Evolutionary conservation across 2,888 invertebrate genomes (phyloP), one percentile per base, ranked within the genome.

Genomic region (Saturnia pavonia): DNA sequence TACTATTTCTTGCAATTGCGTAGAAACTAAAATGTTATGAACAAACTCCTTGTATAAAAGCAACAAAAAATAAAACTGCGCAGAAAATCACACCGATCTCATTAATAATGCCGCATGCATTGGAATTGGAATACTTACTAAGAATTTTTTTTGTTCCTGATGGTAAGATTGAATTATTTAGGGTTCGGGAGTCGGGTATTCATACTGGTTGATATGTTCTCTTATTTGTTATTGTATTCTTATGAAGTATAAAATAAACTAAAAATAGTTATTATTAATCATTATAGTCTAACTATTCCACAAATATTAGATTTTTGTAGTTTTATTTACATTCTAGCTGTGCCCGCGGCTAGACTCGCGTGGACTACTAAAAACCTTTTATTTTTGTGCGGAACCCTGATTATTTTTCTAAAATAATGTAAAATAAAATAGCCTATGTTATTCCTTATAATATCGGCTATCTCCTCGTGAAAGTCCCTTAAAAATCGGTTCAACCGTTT

Each of bases 101-200:
- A 88, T 91, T 86, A 90, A 91, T 92, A 87, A 92, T 90, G 83
- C n/a, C n/a, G n/a, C 78, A 90, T 86, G 74, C 68, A 80, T 88
- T 88, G 85, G 80, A 85, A 87, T 90, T 87, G 81, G 85, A 84
- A 86, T 88, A 87, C 86, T 84, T 83, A 87, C 87, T 87, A 87
- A 86, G 83, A 80, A 77, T 81, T 86, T 88, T 83, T 87, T 89
- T 88, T 85, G 84, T 85, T 83, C 75, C 85, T 83, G 82, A 83
- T 86, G 82, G 81, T 79, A 80, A 77, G 84, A 83, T 82, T 90
- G 87, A 89, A 91, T 91, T 89, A 88, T 88, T 91, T 89, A 88
- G 81, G 81, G 82, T 76, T 74, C 25, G 14, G 4, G 48, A 48
- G 19, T 19, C 48, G 48, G 1, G 16, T 16, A 48, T 48, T 48